Evolutionary conservation across 2,113 vertebrate genomes (phyloP), one percentile per base, ranked within the genome.

Genomic region (Elephantulus edwardii): DNA sequence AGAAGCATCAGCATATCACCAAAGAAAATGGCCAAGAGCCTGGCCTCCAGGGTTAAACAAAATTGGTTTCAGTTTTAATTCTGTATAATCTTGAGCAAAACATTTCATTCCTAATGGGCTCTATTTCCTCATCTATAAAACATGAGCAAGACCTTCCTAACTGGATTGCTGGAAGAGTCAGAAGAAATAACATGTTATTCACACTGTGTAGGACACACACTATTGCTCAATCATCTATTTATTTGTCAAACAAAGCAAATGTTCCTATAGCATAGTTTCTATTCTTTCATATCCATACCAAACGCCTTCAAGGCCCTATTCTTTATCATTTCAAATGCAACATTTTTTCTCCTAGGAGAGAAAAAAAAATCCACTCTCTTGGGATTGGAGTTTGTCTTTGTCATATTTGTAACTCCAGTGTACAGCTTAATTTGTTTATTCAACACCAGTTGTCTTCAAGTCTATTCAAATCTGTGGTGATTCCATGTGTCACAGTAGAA

Each of bases 101-200:
- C 42, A 30, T 54, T 93, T n/a, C 78, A 88, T 79, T 81, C 88
- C 28, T 38, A 26, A 5, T 26, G 70, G 28, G 48, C 11, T 72
- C n/a, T 5, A 6, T 74, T 83, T 94, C 81, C 42, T 92, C 19
- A 64, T 74, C 48, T 50, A 38, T 33, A 78, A 92, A 72, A 50
- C 26, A 82, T 33, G 48, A 33, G 56, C 17, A 77, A 20, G 66
- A 42, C 7, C 42, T 78, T 79, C 28, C n/a, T 78, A 62, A 70
- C 2, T 56, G 30, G 35, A 70, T 93, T 70, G 64, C 44, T 79
- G 44, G 26, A 75, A 50, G n/a, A 5, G 26, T 89, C 13, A 1
- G 88, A 83, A 28, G n/a, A 94, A 96, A 66, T 58, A 38, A 66
- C 81, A 54, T 76, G 4, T 44, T 64, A 72, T 50, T 42, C 10